phyloP scores from a whole-genome alignment of 1,140 invertebrate genomes.

The Planococcus citri region DNA sequence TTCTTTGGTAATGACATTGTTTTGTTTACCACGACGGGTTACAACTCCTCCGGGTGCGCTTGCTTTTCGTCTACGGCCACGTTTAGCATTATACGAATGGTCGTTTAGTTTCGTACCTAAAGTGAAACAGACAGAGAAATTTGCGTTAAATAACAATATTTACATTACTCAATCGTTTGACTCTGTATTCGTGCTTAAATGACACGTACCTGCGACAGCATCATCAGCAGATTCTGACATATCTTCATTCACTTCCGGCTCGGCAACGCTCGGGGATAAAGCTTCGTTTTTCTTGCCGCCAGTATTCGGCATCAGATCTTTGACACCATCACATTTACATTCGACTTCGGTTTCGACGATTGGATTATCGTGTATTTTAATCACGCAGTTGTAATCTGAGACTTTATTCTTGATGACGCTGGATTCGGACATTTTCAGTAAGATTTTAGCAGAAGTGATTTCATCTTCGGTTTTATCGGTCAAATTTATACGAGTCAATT shows the following conservation, averaged over 20 bases:
- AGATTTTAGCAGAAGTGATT: not conserved
- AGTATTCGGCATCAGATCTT: not conserved
- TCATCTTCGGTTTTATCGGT: constrained; percentile 1
- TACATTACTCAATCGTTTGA: not conserved
- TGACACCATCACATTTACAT: not conserved
- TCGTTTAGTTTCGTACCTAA: not conserved
- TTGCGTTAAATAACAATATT: not conserved
- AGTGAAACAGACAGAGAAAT: not conserved
- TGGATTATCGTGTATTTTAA: not conserved
- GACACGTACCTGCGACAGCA: not conserved
- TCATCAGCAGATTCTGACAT: not conserved
- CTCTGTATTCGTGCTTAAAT: not conserved
- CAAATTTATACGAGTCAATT: not conserved
- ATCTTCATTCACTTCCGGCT: not conserved
- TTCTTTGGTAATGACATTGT: constrained; percentile 23
- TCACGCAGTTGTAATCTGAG: not conserved
- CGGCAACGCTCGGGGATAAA: not conserved
- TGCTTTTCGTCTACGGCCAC: constrained; percentile 30
- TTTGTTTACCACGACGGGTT: constrained; percentile 37
- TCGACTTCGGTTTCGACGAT: not conserved
- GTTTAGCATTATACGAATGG: constrained; percentile 23
- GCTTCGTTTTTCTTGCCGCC: not conserved
- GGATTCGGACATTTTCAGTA: constrained; percentile 3
- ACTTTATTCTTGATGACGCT: constrained; percentile 10
- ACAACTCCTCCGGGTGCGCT: constrained; percentile 33